These are phyloP conservation scores for Oncorhynchus gorbuscha DNA, from an alignment of 2,113 vertebrate species.

Conservation along the genomic window DNA sequence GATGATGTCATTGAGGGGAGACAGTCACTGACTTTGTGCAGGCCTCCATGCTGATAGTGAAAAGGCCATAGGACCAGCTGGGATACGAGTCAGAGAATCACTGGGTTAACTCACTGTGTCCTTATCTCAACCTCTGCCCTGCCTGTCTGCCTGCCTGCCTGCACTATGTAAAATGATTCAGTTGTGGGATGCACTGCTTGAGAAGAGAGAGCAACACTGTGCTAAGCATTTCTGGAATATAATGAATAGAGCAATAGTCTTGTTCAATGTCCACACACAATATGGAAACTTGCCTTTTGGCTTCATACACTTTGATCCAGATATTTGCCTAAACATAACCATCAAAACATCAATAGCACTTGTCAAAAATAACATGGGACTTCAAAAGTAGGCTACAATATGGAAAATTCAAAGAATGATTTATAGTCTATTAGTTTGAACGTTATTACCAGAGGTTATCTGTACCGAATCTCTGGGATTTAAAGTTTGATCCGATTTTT, in stretches of 20 bases:
- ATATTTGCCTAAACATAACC: no score
- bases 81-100: background rate
- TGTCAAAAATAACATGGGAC: background rate
- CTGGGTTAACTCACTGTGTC: background rate
- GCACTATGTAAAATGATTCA: background rate
- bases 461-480: background rate
- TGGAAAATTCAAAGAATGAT: no score
- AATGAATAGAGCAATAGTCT: no score
- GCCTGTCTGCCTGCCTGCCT: no score
- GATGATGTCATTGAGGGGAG: constrained; percentile 8
- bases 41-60: background rate
- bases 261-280: no score
- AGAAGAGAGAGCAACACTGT: no score
- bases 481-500: no score
- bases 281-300: no score
- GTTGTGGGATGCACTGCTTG: background rate
- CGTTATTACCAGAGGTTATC: no score
- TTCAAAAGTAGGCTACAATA: background rate
- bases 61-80: constrained; percentile 12
- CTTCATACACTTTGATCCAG: no score
- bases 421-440: no score
- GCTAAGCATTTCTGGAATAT: background rate
- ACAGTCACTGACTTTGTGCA: background rate
- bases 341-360: no score
- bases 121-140: constrained; percentile 20